These are phyloP conservation scores for Chrysomela aeneicollis DNA, from an alignment of 2,888 invertebrate genomes.

Conservation along the genomic window DNA sequence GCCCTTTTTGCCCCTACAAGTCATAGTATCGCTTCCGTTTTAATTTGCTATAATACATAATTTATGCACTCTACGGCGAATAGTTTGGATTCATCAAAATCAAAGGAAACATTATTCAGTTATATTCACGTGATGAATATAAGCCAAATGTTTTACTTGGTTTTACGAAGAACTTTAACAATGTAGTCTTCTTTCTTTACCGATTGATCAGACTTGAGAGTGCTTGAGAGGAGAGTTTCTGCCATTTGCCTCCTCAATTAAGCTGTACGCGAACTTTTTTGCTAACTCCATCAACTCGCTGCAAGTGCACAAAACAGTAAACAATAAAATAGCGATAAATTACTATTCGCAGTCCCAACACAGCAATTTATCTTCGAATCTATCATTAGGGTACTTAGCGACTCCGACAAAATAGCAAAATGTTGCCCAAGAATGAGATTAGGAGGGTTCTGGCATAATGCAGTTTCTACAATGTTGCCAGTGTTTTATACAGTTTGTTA, in stretches of 20 bases:
- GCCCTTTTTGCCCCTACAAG: not conserved
- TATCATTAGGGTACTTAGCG: constrained; percentile 18
- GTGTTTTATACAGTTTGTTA: too few relatives aligned
- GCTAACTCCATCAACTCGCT: not conserved
- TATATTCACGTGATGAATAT: too few relatives aligned
- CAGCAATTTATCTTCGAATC: constrained; percentile 18
- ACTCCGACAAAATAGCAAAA: constrained; percentile 15
- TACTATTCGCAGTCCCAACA: constrained; percentile 13
- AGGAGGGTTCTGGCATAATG: not conserved
- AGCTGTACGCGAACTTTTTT: not conserved
- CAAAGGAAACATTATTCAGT: too few relatives aligned
- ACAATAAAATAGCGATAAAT: constrained; percentile 28
- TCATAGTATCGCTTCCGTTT: not conserved
- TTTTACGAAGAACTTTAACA: too few relatives aligned
- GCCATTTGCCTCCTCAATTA: not conserved
- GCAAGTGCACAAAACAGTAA: constrained; percentile 20
- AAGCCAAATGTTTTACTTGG: too few relatives aligned
- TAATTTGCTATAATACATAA: not conserved
- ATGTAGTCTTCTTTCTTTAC: too few relatives aligned
- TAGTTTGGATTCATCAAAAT: too few relatives aligned
- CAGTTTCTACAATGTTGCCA: too few relatives aligned
- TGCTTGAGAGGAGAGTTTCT: too few relatives aligned
- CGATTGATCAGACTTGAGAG: too few relatives aligned
- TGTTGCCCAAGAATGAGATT: constrained; percentile 4
- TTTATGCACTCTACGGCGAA: too few relatives aligned